phyloP scores from a whole-genome alignment of 2,888 invertebrate species.

The Nephrotoma guestfalica region DNA sequence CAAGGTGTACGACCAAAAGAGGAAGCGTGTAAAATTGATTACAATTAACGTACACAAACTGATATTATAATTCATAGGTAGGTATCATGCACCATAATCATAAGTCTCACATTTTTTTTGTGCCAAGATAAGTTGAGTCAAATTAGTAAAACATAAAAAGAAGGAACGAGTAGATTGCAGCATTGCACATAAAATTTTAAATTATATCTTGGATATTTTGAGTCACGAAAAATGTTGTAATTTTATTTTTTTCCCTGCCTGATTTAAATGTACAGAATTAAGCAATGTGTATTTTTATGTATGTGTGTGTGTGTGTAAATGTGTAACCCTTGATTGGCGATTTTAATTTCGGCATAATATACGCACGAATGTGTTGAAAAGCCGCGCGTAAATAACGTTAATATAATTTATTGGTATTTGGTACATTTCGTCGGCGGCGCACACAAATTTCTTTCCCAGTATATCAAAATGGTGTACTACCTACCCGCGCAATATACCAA shows the following conservation, averaged over 20 bases:
- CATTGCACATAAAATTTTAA: not conserved
- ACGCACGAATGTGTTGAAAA: not conserved
- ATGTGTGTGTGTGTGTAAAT: not conserved
- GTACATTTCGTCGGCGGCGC: not conserved
- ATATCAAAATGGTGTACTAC: not conserved
- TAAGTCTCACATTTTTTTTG: not conserved
- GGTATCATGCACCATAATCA: not conserved
- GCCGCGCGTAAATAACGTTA: not conserved
- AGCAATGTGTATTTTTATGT: not conserved
- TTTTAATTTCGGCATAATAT: not conserved
- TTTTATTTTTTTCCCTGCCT: not conserved
- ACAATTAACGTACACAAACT: not conserved
- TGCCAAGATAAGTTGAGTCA: not conserved
- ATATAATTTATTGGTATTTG: not conserved
- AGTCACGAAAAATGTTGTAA: not conserved
- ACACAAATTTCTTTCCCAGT: not conserved
- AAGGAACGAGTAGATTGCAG: not conserved
- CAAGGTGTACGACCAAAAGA: not conserved
- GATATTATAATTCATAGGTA: not conserved
- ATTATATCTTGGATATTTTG: not conserved
- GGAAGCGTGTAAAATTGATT: not conserved
- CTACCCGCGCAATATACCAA: not conserved
- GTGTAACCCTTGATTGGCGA: not conserved
- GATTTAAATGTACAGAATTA: not conserved
- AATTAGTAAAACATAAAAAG: not conserved